Evolutionary conservation across 2,113 vertebrate species (phyloP), one percentile per base, ranked within the genome.

Genomic region (Lepus americanus): DNA sequence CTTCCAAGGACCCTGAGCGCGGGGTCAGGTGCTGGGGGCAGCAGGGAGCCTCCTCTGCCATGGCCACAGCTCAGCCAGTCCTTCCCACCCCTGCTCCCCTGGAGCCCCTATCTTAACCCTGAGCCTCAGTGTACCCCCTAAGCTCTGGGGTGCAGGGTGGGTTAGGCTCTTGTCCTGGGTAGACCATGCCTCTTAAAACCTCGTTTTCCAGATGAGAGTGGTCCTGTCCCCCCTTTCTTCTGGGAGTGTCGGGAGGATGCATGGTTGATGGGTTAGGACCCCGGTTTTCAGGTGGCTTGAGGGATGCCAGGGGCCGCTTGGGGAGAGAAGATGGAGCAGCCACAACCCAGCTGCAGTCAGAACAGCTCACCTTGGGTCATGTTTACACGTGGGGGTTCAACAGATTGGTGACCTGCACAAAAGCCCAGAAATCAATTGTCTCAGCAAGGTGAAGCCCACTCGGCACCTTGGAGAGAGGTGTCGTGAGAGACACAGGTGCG

Each of bases 341-440:
- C 19, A 44, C 77, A 64, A 29, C 36, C 51, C 17, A 85, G 16
- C 53, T 96, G 80, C 22, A 23, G 33, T 61, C 55, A 89, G 44
- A 93, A 39, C 5, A 59, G 61, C 23, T 94, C 61, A 76, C 23
- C 2, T 1, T 33, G 74, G 39, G 9, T 90, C 27, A 5, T 81
- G 86, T 82, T 36, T 89, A 82, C 61, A 23, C 27, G 19, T 16
- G 29, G 25, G 0, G 10, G 14, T 53, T 92, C 53, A 36, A 69
- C 63, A 95, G 36, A 77, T 63, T 84, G 84, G 49, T 22, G 89
- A n/a, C 69, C 25, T 80, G 61, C 79, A n/a, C 55, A 69, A 92
- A 84, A 69, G 72, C 72, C 55, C 64, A 17, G 64, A 74, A 33
- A 44, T 44, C 27, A 19, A n/a, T 73, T 90, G 55, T 92, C 51